phyloP scores from a whole-genome alignment of 2,888 invertebrate genomes.

The Hirtodrosophila cameraria region DNA sequence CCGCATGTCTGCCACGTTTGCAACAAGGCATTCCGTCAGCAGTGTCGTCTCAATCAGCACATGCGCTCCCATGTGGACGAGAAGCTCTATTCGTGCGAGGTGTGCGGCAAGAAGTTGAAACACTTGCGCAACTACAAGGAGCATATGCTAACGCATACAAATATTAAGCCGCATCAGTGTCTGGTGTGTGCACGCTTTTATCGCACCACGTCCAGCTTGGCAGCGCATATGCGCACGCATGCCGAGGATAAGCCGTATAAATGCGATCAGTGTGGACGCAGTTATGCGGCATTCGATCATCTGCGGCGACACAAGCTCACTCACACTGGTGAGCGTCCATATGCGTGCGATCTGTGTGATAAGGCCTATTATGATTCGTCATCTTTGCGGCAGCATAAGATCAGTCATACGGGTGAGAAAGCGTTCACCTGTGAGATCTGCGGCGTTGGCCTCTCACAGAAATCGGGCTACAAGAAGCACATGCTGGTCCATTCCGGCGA shows the following conservation, averaged over 20 bases:
- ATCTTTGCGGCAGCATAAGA: conserved; percentile 82
- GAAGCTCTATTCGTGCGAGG: conserved; percentile 82
- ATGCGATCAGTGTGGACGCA: conserved; percentile 72
- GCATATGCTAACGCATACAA: conserved; percentile 82
- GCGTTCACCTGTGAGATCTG: conserved; percentile 83
- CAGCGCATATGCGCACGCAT: conserved; percentile 68
- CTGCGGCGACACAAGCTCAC: conserved; percentile 63
- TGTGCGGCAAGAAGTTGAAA: conserved; percentile 83
- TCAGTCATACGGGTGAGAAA: conserved; percentile 83
- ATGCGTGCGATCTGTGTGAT: conserved; percentile 77
- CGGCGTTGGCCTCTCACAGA: conserved; percentile 83
- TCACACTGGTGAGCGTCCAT: conserved; percentile 66
- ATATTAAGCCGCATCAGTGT: conserved; percentile 66
- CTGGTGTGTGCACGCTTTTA: conserved; percentile 58
- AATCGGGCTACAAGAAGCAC: conserved; percentile 84
- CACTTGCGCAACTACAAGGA: conserved; percentile 84
- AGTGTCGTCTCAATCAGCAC: conserved; percentile 76
- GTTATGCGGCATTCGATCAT: conserved; percentile 65
- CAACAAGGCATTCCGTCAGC: conserved; percentile 62
- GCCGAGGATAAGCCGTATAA: conserved; percentile 81
- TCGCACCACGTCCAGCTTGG: conserved; percentile 66
- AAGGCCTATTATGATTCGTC: conserved; percentile 83
- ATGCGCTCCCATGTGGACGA: conserved; percentile 83
- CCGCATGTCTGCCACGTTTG: conserved; percentile 55
- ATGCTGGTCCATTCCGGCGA: conserved; percentile 84